Evolutionary conservation across 2,888 invertebrate species (phyloP), one percentile per base, ranked within the genome.

Genomic region (Anarsia innoxiella): DNA sequence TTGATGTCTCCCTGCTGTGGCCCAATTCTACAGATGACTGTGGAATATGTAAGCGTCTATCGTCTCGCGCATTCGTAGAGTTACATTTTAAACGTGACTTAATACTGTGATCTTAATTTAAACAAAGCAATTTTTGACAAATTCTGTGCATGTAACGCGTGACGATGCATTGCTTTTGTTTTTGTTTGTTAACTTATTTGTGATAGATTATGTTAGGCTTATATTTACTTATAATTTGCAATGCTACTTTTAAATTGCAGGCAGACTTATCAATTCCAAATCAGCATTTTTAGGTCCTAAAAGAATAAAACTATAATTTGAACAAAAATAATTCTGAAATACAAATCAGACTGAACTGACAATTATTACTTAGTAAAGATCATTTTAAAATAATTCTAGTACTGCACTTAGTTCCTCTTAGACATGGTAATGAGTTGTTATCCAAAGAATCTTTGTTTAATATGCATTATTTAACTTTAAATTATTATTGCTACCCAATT

Each of bases 31-130:
- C 53, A 45, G 69, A 83, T 84, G 84, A 83, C 84, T 84, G 84
- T 84, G 84, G 83, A 84, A 84, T 84, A 83, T 82, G 66, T 66
- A 67, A 62, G 64, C 55, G 59, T 59, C 51, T 65, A 75, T 82
- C 71, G 75, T 79, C 75, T 42, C 68, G 68, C 70, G 53, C 68
- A 72, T 79, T 82, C 69, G 61, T 76, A 70, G 77, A 74, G 70
- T 78, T 73, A 70, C 69, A 77, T 76, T 73, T 67, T 68, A 65
- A 74, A 68, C 57, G 83, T 84, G 80, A 84, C 82, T 82, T 83
- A 80, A 76, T 74, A 76, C 84, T 84, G 84, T 84, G 84, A 84
- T 84, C 80, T 78, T 84, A 84, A 79, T 84, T 84, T 84, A 83
- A 82, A 65, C 66, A 69, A 76, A 68, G 68, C 68, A 78, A 73